Evolutionary conservation across 2,888 invertebrate species (phyloP), one percentile per base, ranked within the genome.

Genomic region (Odontothrips loti): DNA sequence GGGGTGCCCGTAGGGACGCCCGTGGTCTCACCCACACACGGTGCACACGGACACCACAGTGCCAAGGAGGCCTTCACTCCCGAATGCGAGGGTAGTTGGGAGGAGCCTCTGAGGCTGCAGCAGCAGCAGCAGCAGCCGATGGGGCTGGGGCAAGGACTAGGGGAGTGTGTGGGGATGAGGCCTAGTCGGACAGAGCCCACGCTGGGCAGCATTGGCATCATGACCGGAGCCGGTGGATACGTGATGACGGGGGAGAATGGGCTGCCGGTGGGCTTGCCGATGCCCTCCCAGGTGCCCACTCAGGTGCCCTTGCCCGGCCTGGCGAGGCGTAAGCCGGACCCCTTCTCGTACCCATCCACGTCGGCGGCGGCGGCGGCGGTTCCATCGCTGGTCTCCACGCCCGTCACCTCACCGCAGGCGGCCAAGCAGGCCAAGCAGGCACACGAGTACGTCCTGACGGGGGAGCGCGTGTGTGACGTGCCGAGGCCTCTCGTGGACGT

Each of bases 381-480:
- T 23, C 68, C 68, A 10, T 3, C 12, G 27, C 27, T 27, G 23
- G 10, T 10, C 23, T 23, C 11, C 68, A 9, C 68, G 27, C 68
- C 68, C 23, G 27, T 3, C 23, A 8, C 68, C 34, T 43, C 34
- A 23, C 68, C 11, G 68, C n/a, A 20, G 23, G 68, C 23, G 27
- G 68, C 27, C 23, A 27, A 75, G 68, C 68, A 75, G 27, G 68
- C 27, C 23, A 27, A 75, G 68, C 68, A 75, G 68, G 68, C 27
- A 1, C 68, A 75, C 68, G 68, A 75, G 68, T 75, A 75, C 68
- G 68, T 75, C 9, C 68, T 75, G 68, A 75, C 68, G 23, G 68
- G 68, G 8, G 68, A 75, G 68, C 68, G 68, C 8, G 68, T 23
- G 23, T 1, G 27, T n/a, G 27, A 75, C 6, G 68, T 27, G 6